Evolutionary conservation across 1,140 invertebrate genomes (phyloP).

Genomic region (Pollicipes pollicipes): DNA sequence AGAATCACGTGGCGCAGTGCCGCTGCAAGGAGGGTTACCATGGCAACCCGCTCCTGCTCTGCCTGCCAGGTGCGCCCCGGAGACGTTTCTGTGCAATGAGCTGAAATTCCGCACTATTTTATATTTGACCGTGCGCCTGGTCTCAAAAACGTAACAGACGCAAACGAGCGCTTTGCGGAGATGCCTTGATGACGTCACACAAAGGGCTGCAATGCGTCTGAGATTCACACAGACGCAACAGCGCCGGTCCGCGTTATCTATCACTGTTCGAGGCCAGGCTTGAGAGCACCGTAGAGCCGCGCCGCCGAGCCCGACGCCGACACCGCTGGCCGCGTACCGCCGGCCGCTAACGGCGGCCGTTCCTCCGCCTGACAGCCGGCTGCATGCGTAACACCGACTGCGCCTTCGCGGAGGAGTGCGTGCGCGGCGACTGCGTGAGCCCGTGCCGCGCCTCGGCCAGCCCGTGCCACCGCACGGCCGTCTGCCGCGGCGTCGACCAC

Average conservation of each 20-base stretch:
- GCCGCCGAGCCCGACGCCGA: too few relatives aligned
- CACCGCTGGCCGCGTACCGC: too few relatives aligned
- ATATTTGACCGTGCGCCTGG: too few relatives aligned
- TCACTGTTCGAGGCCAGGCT: too few relatives aligned
- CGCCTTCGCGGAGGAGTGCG: constrained; percentile 21
- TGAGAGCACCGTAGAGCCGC: too few relatives aligned
- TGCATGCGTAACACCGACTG: constrained; percentile 23
- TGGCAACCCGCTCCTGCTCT: constrained; percentile 22
- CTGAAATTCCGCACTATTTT: constrained; percentile 11
- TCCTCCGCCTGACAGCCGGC: constrained; percentile 11
- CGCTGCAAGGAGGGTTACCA: constrained; percentile 31
- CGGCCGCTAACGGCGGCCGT: too few relatives aligned
- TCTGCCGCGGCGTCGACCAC: constrained; percentile 29
- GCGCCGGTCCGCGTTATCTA: too few relatives aligned
- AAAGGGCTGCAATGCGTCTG: too few relatives aligned
- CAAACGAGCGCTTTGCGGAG: too few relatives aligned
- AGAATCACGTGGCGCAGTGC: constrained; percentile 40
- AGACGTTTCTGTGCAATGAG: neutral
- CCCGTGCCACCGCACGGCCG: constrained; percentile 50
- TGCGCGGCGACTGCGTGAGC: constrained; percentile 22
- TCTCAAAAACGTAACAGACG: too few relatives aligned
- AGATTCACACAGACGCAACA: too few relatives aligned
- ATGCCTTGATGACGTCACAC: too few relatives aligned
- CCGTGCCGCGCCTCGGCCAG: constrained; percentile 32
- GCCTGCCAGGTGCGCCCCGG: constrained; percentile 16